Conservation (phyloP, 2,797 vertebrate species). For the Loris lydekkerianus region DNA sequence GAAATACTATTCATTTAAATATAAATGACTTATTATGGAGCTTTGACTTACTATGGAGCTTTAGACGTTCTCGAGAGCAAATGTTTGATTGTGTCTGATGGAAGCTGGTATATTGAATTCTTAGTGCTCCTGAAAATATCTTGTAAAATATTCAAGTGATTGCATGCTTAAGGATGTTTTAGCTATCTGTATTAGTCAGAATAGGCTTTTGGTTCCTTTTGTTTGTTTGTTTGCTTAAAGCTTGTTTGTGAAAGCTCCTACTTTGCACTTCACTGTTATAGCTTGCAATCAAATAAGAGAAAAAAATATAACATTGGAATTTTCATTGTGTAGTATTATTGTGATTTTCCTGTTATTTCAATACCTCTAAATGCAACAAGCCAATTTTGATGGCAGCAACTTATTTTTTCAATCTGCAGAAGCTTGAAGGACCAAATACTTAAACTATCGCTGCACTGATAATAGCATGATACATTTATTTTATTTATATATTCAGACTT, state of each 20-base stretch:
- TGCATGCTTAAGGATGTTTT: slow-evolving; percentile 9
- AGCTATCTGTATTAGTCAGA: background rate
- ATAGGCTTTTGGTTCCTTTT: background rate
- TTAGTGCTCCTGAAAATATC: slow-evolving; percentile 54
- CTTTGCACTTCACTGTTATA: slow-evolving; percentile 40
- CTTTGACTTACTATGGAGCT: background rate
- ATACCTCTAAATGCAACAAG: slow-evolving; percentile 17
- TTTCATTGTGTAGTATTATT: slow-evolving; percentile 56
- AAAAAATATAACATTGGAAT: background rate
- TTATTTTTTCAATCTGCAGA: slow-evolving; percentile 65
- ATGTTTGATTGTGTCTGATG: slow-evolving; percentile 36
- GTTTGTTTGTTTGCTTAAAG: background rate
- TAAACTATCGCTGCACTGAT: slow-evolving; percentile 34
- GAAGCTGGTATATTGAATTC: slow-evolving; percentile 13
- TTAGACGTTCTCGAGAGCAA: slow-evolving; percentile 8
- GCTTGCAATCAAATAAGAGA: slow-evolving; percentile 10
- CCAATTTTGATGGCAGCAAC: slow-evolving; percentile 20
- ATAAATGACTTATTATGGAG: slow-evolving; percentile 11
- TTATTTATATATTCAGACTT: slow-evolving; percentile 53
- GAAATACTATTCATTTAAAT: slow-evolving; percentile 46
- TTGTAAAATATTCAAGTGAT: slow-evolving; percentile 54
- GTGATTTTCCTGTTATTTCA: slow-evolving; percentile 45
- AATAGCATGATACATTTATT: background rate
- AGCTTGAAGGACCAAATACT: slow-evolving; percentile 50
- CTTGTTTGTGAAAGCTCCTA: slow-evolving; percentile 16